Evolutionary conservation across 2,797 vertebrate genomes (phyloP), one percentile per base, ranked within the genome.

Genomic region (Pseudochirops cupreus): DNA sequence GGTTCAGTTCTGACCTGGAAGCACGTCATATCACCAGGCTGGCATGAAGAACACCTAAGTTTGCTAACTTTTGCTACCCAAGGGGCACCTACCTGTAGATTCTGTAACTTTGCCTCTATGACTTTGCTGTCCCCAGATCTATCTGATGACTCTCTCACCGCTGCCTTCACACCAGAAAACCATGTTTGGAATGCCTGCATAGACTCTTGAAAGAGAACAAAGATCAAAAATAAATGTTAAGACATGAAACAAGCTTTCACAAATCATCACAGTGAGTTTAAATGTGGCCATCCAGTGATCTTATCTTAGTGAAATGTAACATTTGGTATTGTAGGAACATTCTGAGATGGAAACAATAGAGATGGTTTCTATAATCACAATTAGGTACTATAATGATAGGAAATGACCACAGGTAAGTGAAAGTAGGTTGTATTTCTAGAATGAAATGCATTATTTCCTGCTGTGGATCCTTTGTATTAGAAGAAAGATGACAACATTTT

Each of bases 171-270:
- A 96, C 98, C 98, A 94, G 99, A 99, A 95, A 99, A 99, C 99
- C 99, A 99, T 56, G 98, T 98, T 96, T 99, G 99, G 97, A 99
- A 99, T 98, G 99, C 99, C 98, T 99, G 99, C 98, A 99, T 99
- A 31, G 99, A 98, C 92, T 99, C 99, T 99, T 95, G 93, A 31
- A 96, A 98, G 92, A 93, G 94, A 97, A 97, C 18, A 92, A 96
- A 96, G 90, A 96, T 4, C 5, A 98, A 0, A 56, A 95, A 93
- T 28, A 96, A 90, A 91, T 62, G 6, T 91, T 5, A 52, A 96
- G 74, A 94, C 13, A 90, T 0, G 16, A 10, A 89, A 39, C 28
- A 31, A 91, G 53, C 13, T 91, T 91, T 56, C 18, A 82, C 18
- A 91, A 1, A 89, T 59, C 24, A 74, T n/a, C 56, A 54, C 1